A percentile compares a stretch with the other conserved stretches of the same genome.
Evolutionary conservation across 2,113 vertebrate species (phyloP).

Genomic region (Perca fluviatilis): DNA sequence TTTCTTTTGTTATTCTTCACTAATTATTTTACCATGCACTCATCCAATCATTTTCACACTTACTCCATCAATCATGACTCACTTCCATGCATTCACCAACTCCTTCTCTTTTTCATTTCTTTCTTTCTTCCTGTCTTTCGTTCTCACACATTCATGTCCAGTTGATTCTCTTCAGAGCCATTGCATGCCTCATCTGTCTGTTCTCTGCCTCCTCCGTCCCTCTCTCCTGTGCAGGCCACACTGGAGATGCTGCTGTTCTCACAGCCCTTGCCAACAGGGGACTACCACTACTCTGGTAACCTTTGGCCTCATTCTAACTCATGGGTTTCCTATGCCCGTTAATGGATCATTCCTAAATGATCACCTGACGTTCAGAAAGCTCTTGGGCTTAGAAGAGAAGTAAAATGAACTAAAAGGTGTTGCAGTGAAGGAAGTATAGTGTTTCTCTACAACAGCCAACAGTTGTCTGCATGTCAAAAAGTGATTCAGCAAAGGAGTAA

Average conservation of each 20-base stretch:
- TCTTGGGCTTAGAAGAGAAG: background rate
- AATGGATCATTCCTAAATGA: background rate
- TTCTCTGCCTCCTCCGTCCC: constrained; percentile 3
- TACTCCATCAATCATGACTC: background rate
- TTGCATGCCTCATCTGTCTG: constrained; percentile 31
- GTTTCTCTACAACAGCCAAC: background rate
- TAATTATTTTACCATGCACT: background rate
- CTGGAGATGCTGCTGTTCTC: constrained; percentile 84
- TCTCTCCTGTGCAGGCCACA: constrained; percentile 73
- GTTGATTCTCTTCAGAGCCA: constrained; percentile 1
- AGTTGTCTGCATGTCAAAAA: background rate
- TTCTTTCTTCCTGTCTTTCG: background rate
- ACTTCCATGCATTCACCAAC: background rate
- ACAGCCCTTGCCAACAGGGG: constrained; percentile 68
- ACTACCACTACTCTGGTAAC: constrained; percentile 86
- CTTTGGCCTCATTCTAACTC: background rate
- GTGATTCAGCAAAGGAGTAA: constrained; percentile 24
- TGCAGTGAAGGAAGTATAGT: background rate
- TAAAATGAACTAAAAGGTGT: background rate
- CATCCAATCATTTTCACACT: background rate
- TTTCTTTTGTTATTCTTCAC: background rate
- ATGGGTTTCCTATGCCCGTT: background rate
- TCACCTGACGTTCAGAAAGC: background rate
- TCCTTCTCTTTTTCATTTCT: background rate
- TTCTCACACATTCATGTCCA: background rate